Conservation (phyloP, 2,888 invertebrate genomes). For the Salpingus planirostris region DNA sequence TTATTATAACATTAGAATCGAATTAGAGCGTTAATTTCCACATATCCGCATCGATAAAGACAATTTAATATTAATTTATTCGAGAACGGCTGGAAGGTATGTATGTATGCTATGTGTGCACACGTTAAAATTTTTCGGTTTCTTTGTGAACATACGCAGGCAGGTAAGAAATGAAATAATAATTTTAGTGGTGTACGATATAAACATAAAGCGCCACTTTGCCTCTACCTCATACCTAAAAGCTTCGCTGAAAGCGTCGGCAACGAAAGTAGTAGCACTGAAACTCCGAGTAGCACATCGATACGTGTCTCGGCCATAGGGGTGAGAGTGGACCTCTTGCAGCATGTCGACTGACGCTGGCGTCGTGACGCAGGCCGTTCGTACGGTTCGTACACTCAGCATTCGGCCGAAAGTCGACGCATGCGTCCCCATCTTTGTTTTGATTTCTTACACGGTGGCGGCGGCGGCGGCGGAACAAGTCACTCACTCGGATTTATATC, state of each 20-base stretch:
- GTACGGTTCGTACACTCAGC: slow-evolving; percentile 5
- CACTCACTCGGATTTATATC: slow-evolving; percentile 8
- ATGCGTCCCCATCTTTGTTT: slow-evolving; percentile 19
- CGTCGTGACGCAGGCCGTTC: slow-evolving; percentile 20
- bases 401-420: no score
- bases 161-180: no score
- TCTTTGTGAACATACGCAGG: no score
- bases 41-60: no score
- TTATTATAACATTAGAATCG: no score
- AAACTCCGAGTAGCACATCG: slow-evolving; percentile 20
- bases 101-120: no score
- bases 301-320: slow-evolving; percentile 22
- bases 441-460: slow-evolving; percentile 20
- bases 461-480: neutral
- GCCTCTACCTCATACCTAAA: slow-evolving; percentile 15
- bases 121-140: no score
- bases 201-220: no score
- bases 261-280: slow-evolving; percentile 13
- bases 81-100: no score
- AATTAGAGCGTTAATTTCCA: no score
- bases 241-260: slow-evolving; percentile 7
- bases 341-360: slow-evolving; percentile 30
- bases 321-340: slow-evolving; percentile 22
- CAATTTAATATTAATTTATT: no score
- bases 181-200: no score